A percentile compares a stretch with the other conserved stretches of the same genome.
Conservation (phyloP, 2,113 vertebrate genomes). For the Tapirus terrestris region DNA sequence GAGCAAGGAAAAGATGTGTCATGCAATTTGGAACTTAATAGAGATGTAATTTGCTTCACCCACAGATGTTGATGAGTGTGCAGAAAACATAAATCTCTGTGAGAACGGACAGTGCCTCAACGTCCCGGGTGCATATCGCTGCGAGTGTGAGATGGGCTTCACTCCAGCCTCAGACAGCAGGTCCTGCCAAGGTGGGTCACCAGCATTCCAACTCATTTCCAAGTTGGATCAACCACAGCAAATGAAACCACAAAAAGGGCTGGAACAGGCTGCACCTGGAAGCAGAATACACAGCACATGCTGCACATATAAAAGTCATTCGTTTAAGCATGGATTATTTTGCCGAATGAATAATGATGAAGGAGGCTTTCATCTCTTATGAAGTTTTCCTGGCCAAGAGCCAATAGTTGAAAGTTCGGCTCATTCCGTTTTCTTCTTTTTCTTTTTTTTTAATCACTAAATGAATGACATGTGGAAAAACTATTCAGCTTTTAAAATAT, state of each 20-base stretch:
- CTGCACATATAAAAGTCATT: slow-evolving; percentile 64
- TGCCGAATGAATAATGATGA: slow-evolving; percentile 65
- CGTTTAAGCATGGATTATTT: slow-evolving; percentile 67
- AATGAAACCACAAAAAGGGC: slow-evolving; percentile 68
- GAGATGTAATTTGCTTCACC: slow-evolving; percentile 43
- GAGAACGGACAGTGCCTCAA: slow-evolving; percentile 92
- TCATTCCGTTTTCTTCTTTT: neutral
- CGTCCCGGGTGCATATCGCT: slow-evolving; percentile 88
- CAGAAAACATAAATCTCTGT: slow-evolving; percentile 88
- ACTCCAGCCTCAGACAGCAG: slow-evolving; percentile 86
- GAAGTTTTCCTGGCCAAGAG: slow-evolving; percentile 68
- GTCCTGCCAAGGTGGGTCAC: slow-evolving; percentile 90
- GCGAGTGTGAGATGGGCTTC: slow-evolving; percentile 93
- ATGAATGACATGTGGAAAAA: slow-evolving; percentile 67
- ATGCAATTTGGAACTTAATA: neutral
- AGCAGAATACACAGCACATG: slow-evolving; percentile 63
- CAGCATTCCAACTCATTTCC: slow-evolving; percentile 18
- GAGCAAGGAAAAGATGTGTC: neutral
- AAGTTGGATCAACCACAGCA: slow-evolving; percentile 55
- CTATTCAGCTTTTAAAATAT: slow-evolving; percentile 44
- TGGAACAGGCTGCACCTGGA: slow-evolving; percentile 67
- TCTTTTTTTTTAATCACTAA: slow-evolving; percentile 41
- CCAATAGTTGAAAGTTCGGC: slow-evolving; percentile 62
- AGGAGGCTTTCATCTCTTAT: slow-evolving; percentile 72
- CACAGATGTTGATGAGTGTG: slow-evolving; percentile 91